Base-by-base conservation (phyloP, 2,888 invertebrate species). In the Ectropis crepuscularia region DNA sequence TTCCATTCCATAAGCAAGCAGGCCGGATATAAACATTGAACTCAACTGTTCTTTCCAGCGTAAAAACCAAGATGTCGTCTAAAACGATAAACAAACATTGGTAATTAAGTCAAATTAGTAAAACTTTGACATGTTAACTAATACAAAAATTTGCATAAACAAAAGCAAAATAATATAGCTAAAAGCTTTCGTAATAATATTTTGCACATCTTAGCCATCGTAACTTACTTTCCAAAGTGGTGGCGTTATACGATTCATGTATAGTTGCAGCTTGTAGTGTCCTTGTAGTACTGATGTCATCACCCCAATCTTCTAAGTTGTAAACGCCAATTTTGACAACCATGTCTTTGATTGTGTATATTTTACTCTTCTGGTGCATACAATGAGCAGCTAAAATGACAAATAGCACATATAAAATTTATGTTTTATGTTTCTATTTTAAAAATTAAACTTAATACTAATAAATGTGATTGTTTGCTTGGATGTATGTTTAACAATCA, bases 41-140 rank as follows among this genome's bases (percentile, higher is more conserved):
- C 54, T 90, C 83, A 0, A 94, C 93, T 0, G 81, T 75, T n/a
- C 85, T 84, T 5, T 88, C 82, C 46, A 95, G 75, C 6, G 92
- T 91, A 6, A 95, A 70, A 7, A 95, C 75, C 0, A 94, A 88
- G 43, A 95, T 86, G 74, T 95, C 95, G 65, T 93, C 90, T 94
- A 86, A 5, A 87, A 81, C 55, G n/a, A 58, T 42, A 28, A 45
- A 28, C 10, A 36, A 57, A 41, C 12, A 2, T 11, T 38, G n/a
- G 0, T 11, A 37, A 6, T 53, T 7, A 47, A 55, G 5, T 12
- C 10, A 28, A 38, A 12, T 10, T 59, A 46, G 73, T 50, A 48
- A 7, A 57, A 47, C 10, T 1, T 28, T 28, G 16, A 4, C 16
- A 28, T 28, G 16, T 28, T 28, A 28, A 4, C 1, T 28, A 4